Conservation (phyloP, 2,888 invertebrate species). For the Tipula helvola region DNA sequence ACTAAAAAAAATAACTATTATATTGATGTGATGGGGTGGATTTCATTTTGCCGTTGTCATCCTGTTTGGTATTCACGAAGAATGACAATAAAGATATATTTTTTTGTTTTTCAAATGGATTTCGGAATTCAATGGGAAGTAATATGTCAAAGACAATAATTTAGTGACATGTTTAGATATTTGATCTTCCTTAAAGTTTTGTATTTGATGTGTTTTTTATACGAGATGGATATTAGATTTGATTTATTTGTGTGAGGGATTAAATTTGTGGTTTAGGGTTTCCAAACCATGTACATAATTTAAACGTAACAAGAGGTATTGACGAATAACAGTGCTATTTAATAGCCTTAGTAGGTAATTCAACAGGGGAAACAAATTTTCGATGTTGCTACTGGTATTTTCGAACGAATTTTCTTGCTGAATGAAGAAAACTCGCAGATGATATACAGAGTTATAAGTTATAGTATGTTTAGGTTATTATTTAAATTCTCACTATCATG, state of each 20-base stretch:
- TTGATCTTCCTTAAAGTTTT: neutral
- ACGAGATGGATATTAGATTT: neutral
- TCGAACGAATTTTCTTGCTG: too few species aligned
- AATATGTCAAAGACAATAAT: neutral
- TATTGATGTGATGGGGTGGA: neutral
- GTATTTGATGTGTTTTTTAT: neutral
- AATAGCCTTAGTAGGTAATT: too few species aligned
- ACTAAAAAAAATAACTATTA: neutral
- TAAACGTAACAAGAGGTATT: too few species aligned
- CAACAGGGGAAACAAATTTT: too few species aligned
- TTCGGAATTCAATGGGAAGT: neutral
- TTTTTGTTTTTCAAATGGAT: neutral
- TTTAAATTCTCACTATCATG: too few species aligned
- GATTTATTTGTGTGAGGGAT: neutral
- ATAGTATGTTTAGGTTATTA: too few species aligned
- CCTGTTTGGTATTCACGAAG: neutral
- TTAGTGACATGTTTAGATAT: slow-evolving; percentile 4
- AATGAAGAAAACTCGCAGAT: too few species aligned
- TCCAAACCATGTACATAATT: too few species aligned
- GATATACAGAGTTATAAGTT: too few species aligned
- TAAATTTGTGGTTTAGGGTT: neutral
- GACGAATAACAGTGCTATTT: too few species aligned
- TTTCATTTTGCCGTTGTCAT: neutral
- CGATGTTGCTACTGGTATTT: too few species aligned
- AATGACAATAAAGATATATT: neutral